Evolutionary conservation across 1,140 invertebrate genomes (phyloP).

Genomic region (Penaeus chinensis): DNA sequence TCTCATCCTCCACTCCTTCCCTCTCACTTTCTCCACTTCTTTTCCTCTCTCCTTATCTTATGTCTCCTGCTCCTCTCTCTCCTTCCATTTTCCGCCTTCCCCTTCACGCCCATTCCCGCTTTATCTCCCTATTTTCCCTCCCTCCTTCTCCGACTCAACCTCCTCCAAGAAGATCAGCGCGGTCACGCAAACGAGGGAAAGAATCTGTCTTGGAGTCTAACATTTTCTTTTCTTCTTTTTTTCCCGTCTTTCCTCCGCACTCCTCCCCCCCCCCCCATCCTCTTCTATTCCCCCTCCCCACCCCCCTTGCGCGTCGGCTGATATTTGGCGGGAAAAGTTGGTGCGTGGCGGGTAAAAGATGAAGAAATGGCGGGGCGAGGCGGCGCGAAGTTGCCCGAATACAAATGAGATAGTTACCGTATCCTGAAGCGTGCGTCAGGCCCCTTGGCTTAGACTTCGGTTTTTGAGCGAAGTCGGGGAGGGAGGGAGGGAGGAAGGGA

Average conservation of each 20-base stretch:
- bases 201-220: no score
- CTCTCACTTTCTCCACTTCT: not conserved
- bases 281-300: not conserved
- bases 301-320: conserved; percentile 10
- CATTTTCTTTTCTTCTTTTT: not conserved
- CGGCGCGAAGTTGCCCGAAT: conserved; percentile 60
- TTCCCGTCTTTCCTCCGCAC: conserved; percentile 6
- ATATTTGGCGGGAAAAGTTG: conserved; percentile 62
- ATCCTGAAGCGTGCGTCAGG: conserved; percentile 43
- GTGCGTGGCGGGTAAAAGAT: conserved; percentile 59
- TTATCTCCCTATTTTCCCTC: not conserved
- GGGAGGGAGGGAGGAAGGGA: not conserved
- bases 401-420: conserved; percentile 62
- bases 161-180: not conserved
- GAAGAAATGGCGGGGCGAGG: conserved; percentile 57
- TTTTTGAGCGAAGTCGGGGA: not conserved
- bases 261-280: not conserved
- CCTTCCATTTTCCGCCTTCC: not conserved
- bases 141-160: not conserved
- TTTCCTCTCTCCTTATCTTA: not conserved
- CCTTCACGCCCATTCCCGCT: not conserved
- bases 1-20: not conserved
- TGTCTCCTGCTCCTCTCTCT: not conserved
- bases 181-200: no score
- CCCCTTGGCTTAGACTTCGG: conserved; percentile 33